A percentile compares a stretch with the other conserved stretches of the same genome.
phyloP scores from a whole-genome alignment of 2,888 invertebrate species.

The Orchesella flavescens region DNA sequence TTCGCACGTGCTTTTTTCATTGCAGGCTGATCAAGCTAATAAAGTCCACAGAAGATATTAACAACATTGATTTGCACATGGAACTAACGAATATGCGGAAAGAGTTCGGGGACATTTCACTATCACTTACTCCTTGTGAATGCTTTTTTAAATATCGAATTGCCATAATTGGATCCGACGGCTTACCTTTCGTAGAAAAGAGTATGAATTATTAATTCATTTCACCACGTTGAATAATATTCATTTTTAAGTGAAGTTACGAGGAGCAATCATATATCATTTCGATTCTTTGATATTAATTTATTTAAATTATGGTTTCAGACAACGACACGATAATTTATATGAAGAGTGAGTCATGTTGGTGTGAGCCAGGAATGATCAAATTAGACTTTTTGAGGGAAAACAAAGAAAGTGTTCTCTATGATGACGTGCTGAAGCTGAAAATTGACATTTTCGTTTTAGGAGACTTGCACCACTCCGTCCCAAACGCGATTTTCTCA shows the following conservation, averaged over 20 bases:
- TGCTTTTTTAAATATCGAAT: conserved; percentile 38
- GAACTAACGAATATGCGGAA: neutral
- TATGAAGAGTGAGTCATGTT: conserved; percentile 24
- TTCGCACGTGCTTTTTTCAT: neutral
- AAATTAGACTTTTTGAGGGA: conserved; percentile 20
- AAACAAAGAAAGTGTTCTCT: neutral
- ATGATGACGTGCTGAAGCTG: conserved; percentile 22
- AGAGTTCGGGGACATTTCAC: neutral
- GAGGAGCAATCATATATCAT: neutral
- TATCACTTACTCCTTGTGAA: neutral
- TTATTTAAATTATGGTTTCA: neutral
- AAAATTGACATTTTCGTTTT: conserved; percentile 30
- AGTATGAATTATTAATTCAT: conserved; percentile 12
- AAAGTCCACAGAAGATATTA: neutral
- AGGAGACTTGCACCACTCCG: conserved; percentile 30
- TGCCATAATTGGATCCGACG: neutral
- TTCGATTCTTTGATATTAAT: neutral
- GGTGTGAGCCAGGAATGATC: conserved; percentile 26
- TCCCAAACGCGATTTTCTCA: neutral
- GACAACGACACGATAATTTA: conserved; percentile 32
- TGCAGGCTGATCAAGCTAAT: conserved; percentile 12
- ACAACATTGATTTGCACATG: conserved; percentile 23
- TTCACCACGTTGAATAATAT: too few relatives aligned
- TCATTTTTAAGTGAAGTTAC: too few relatives aligned
- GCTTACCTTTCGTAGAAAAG: neutral